Base-by-base conservation (phyloP, 2,797 vertebrate genomes). In the Babyrousa celebensis region DNA sequence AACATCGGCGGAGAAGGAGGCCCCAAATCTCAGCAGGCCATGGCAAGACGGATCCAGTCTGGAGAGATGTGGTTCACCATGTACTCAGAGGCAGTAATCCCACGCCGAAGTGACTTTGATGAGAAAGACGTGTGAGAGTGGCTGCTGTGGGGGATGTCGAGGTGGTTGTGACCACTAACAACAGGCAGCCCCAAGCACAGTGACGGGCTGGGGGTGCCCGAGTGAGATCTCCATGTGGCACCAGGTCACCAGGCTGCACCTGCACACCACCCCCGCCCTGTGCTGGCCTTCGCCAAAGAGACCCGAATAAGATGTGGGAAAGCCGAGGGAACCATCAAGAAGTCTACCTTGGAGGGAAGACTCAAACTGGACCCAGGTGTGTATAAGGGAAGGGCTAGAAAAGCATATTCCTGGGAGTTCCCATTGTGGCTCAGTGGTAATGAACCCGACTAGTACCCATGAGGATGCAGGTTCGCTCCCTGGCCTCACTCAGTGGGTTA, bases 21-120 rank as follows among this genome's bases (percentile, higher is more conserved):
- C 78, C 85, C 70, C 6, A 89, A 95, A 87, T 67, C 67, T 60
- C 68, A 94, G 96, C 70, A 75, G 77, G 78, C 90, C 86, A 82
- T 4, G 77, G 94, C 52, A 91, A 90, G 70, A 85, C 1, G 32
- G 91, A 67, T 40, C 70, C 82, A 70, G 29, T 27, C 56, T 17
- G 21, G 36, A 83, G 84, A 91, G 58, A 83, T 4, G 75, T 21
- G 23, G 93, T 60, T 94, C 65, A 56, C 84, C 58, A 54, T 0
- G 5, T 12, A 21, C 67, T 21, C 54, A 1, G 0, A 70, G 63
- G 75, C 60, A 16, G 77, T 56, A 56, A 85, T 43, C 67, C 74
- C 74, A 67, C 0, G 0, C 65, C 62, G 4, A 79, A 63, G 68
- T 58, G 90, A 32, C 67, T 86, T 40, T 72, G 23, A 14, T 4